A percentile compares a stretch with the other conserved stretches of the same genome.
phyloP scores from a whole-genome alignment of 1,140 invertebrate genomes.

The Glossosoma conforme region DNA sequence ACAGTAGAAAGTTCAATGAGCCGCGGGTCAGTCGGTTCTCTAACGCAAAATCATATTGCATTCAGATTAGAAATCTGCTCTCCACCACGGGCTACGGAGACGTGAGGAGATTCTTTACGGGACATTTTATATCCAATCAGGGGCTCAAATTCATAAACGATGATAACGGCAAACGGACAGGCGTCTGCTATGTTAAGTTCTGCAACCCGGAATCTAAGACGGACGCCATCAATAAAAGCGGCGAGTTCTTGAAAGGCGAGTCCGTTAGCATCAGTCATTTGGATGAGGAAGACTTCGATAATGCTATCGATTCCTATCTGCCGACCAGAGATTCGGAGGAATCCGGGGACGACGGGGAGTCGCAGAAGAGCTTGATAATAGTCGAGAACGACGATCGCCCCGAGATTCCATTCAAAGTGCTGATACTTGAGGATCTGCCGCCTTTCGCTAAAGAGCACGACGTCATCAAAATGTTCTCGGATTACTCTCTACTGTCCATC shows the following conservation, averaged over 20 bases:
- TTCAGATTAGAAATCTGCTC: conserved; percentile 67
- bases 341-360: conserved; percentile 25
- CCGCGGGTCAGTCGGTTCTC: conserved; percentile 29
- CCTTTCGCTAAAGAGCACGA: conserved; percentile 72
- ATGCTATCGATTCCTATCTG: conserved; percentile 59
- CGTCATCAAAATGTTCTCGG: conserved; percentile 69
- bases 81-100: conserved; percentile 68
- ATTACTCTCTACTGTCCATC: conserved; percentile 68
- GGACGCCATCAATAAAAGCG: conserved; percentile 60
- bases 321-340: conserved; percentile 30
- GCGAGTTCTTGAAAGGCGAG: conserved; percentile 55
- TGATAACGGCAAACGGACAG: conserved; percentile 69
- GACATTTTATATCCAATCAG: conserved; percentile 71
- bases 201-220: conserved; percentile 60
- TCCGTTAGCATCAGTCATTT: conserved; percentile 56
- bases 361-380: conserved; percentile 25
- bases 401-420: conserved; percentile 45
- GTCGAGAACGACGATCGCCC: conserved; percentile 21
- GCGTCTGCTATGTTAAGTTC: conserved; percentile 77
- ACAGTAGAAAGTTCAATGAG: conserved; percentile 2
- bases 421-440: conserved; percentile 66
- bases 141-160: conserved; percentile 84
- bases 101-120: conserved; percentile 73
- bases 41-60: conserved; percentile 49
- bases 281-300: conserved; percentile 60